These are phyloP conservation scores for Agriopis aurantiaria DNA, from an alignment of 2,888 invertebrate species.

Conservation along the genomic window DNA sequence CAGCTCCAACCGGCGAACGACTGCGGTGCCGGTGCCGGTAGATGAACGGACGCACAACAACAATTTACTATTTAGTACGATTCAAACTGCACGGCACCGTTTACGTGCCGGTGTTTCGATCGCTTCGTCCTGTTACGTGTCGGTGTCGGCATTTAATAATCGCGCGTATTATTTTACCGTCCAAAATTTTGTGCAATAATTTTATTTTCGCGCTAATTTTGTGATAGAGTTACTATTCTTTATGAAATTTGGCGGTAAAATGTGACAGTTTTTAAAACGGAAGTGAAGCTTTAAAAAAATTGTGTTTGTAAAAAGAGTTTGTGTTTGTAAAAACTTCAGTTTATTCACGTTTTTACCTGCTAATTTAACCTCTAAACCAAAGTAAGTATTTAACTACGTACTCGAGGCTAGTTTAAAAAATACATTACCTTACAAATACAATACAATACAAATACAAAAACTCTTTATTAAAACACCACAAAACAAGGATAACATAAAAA, in stretches of 20 bases:
- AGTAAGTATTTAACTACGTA: too few species aligned
- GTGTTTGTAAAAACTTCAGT: not conserved
- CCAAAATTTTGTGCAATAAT: not conserved
- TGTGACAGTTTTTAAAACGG: constrained; percentile 17
- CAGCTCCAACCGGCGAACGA: constrained; percentile 1
- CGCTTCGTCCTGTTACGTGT: constrained; percentile 36
- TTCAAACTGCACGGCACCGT: constrained; percentile 45
- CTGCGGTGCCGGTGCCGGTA: not conserved
- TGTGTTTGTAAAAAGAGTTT: too few species aligned
- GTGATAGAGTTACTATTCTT: constrained; percentile 9
- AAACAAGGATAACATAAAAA: too few species aligned
- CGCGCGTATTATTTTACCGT: not conserved
- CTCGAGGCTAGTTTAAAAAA: too few species aligned
- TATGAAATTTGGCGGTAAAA: constrained; percentile 21
- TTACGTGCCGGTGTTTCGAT: constrained; percentile 46
- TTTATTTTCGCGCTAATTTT: constrained; percentile 38
- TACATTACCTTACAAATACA: too few species aligned
- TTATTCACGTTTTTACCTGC: not conserved
- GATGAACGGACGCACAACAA: constrained; percentile 34
- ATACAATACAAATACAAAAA: too few species aligned
- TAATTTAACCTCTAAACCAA: not conserved
- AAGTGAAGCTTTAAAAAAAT: constrained; percentile 13
- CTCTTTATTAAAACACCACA: too few species aligned
- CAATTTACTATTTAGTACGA: constrained; percentile 54
- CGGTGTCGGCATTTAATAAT: constrained; percentile 22